A percentile compares a stretch with the other conserved stretches of the same genome.
Conservation (phyloP, 2,797 vertebrate genomes). For the Yasuhikotakia modesta region DNA sequence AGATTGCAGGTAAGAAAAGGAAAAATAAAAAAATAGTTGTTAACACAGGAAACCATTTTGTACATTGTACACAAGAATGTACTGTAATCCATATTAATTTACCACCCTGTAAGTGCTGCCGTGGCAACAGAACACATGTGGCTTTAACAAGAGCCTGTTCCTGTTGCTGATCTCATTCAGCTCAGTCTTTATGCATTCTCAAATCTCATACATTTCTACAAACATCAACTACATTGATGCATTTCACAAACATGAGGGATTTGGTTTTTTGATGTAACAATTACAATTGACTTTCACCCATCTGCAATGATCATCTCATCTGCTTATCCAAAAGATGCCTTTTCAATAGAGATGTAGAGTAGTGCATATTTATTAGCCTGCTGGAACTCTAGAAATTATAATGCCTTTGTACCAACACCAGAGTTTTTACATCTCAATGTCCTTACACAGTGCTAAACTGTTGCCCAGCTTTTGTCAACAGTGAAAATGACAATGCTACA, state of each 20-base stretch:
- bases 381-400: neutral
- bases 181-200: neutral
- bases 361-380: neutral
- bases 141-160: neutral
- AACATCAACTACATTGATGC: neutral
- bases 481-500: no score
- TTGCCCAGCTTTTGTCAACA: no score
- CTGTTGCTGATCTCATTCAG: slow-evolving; percentile 9
- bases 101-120: slow-evolving; percentile 8
- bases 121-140: neutral
- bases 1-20: no score
- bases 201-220: neutral
- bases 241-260: neutral
- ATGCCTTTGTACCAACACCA: neutral
- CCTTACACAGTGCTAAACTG: neutral
- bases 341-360: neutral
- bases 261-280: neutral
- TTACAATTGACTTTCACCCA: neutral
- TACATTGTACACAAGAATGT: neutral
- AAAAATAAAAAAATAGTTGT: no score
- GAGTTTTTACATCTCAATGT: neutral
- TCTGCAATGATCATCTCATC: neutral
- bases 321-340: neutral
- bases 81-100: neutral
- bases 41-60: neutral